Evolutionary conservation across 37 sponge, comb jelly and placozoan species (phyloP), one percentile per base, ranked within the genome.

Genomic region (Axinella damicornis): DNA sequence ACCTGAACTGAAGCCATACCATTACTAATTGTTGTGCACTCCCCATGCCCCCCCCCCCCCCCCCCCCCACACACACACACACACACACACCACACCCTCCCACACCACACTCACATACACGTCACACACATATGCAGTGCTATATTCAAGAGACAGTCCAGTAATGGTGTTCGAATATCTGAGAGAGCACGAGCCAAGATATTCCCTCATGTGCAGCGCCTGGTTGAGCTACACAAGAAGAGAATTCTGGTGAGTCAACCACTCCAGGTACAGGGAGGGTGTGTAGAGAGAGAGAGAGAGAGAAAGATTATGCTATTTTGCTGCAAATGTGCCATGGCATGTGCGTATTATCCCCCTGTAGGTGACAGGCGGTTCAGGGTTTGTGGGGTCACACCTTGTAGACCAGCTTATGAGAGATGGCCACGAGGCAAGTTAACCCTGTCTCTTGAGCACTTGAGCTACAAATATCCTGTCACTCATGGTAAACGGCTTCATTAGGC

Each of bases 311-410:
- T 46, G 46, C 46, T 9, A 12, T 46, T 46, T 46, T 46, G 46
- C 46, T 9, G 9, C 46, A n/a, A n/a, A n/a, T n/a, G n/a, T n/a
- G n/a, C n/a, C n/a, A n/a, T n/a, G n/a, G n/a, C n/a, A n/a, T 75
- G 59, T 75, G 59, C 52, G 35, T 5, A 16, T n/a, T n/a, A n/a
- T n/a, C n/a, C 59, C 19, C 5, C 30, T 71, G 30, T 31, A 94
- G 95, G 87, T 97, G 19, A 95, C 98, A 46, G 98, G 98, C 39
- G 98, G 96, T 0, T 83, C 93, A 14, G 98, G 98, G 59, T 95
- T 97, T 79, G 98, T 97, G 13, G 98, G 98, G 13, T 95, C 98
- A 13, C 98, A 97, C 57, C 87, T 97, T 32, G 94, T 93, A 39
- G 98, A 93, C 71, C 53, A 53, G 52, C 80, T 97, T 17, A 80